Evolutionary conservation across 2,888 invertebrate species (phyloP), one percentile per base, ranked within the genome.

Genomic region (Platycnemis pennipes): DNA sequence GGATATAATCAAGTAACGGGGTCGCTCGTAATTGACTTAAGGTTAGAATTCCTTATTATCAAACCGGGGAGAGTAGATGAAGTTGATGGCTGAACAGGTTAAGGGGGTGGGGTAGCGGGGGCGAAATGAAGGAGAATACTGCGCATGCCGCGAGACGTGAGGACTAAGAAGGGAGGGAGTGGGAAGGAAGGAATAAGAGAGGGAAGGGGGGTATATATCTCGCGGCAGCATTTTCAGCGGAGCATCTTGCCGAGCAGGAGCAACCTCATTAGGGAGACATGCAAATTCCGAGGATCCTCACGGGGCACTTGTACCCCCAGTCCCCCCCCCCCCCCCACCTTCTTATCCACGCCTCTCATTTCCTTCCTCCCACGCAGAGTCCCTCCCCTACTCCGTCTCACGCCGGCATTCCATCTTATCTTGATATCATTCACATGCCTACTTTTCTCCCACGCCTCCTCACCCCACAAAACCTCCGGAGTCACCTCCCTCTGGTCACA

Each of bases 181-280:
- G 31, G 37, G 16, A 77, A n/a, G n/a, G 77, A 37, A 0, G 37
- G n/a, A 77, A 77, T n/a, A 19, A 2, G n/a, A 26, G 77, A 13
- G 37, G 5, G 46, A 45, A 26, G 4, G 45, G 44, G 87, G 45
- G 45, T 19, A 11, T 8, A 87, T 87, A 46, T n/a, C 44, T n/a
- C 45, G 86, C 37, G 44, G 87, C 44, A 87, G 87, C 87, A 46
- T 87, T 87, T 44, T 87, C 87, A 46, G 45, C 46, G 45, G 87
- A 87, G 45, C 87, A 87, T 87, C 45, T 87, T 87, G 87, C 46
- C 46, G 45, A 44, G 87, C 87, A 46, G 87, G n/a, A 87, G 87
- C 87, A 87, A 87, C 87, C 87, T 87, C 87, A 87, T 87, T 87
- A 87, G 87, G 87, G 26, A 87, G 87, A 87, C 87, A 46, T 45